phyloP scores from a whole-genome alignment of 1,140 invertebrate species.

The Leptinotarsa lineolata region DNA sequence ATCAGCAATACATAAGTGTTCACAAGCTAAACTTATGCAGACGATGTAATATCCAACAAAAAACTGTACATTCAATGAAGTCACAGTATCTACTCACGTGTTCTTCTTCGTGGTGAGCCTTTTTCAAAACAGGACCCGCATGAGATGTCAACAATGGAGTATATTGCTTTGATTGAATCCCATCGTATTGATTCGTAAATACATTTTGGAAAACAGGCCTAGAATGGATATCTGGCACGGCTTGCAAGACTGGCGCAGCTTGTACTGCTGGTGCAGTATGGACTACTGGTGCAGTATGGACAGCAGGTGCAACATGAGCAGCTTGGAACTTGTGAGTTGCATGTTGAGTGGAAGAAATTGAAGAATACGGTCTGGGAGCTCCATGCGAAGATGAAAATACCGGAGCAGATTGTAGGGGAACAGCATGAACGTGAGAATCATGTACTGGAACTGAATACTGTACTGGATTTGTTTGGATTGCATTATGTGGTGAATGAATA shows the following conservation, averaged over 20 bases:
- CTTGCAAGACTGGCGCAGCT: background rate
- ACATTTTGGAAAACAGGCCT: background rate
- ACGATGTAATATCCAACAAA: too few species aligned
- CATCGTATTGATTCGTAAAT: background rate
- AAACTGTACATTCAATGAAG: too few species aligned
- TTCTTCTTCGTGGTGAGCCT: slow-evolving; percentile 30
- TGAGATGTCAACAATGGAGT: background rate
- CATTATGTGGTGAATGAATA: slow-evolving; percentile 56
- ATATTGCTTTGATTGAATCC: too few species aligned
- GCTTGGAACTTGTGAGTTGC: background rate
- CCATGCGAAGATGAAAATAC: slow-evolving; percentile 2
- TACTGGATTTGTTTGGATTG: slow-evolving; percentile 54
- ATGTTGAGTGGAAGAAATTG: background rate
- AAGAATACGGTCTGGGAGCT: background rate
- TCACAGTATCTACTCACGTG: slow-evolving; percentile 16
- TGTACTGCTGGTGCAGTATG: background rate
- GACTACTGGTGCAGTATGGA: background rate
- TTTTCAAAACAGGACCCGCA: slow-evolving; percentile 44
- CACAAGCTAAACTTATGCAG: too few species aligned
- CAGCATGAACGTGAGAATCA: slow-evolving; percentile 1
- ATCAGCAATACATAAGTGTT: too few species aligned
- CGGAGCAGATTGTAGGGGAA: slow-evolving; percentile 29
- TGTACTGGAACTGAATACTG: slow-evolving; percentile 36
- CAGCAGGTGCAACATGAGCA: background rate
- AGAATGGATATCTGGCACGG: background rate